Conservation (phyloP, 2,888 invertebrate genomes). For the Sthenelais limicola region DNA sequence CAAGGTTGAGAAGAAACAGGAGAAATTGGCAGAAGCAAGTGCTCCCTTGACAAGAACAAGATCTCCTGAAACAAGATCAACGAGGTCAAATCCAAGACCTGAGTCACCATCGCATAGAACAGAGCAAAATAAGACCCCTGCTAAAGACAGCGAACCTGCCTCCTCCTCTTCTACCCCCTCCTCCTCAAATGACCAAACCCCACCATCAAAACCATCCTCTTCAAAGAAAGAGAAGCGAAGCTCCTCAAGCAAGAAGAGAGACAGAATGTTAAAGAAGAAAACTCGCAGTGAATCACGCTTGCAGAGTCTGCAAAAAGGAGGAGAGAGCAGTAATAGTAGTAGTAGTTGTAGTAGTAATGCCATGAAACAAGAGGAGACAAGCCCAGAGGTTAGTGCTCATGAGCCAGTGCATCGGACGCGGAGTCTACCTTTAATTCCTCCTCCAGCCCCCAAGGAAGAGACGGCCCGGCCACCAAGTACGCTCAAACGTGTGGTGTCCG, state of each 20-base stretch:
- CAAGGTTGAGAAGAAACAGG: not conserved
- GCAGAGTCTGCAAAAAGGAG: not conserved
- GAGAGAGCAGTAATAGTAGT: no score
- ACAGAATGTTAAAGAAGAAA: not conserved
- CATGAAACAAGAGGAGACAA: not conserved
- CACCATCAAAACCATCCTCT: not conserved
- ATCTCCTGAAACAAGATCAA: slow-evolving; percentile 15
- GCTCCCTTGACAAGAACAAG: slow-evolving; percentile 1
- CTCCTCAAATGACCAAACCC: not conserved
- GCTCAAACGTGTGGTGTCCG: slow-evolving; percentile 4
- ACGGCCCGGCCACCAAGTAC: not conserved
- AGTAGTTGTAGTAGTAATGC: no score
- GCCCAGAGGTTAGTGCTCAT: not conserved
- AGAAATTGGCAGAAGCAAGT: not conserved
- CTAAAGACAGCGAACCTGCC: not conserved
- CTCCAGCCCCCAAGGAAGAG: not conserved
- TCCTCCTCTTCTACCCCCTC: not conserved
- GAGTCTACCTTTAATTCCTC: slow-evolving; percentile 10
- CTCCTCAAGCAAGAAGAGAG: not conserved
- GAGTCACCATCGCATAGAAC: slow-evolving; percentile 11
- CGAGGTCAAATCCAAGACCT: slow-evolving; percentile 2
- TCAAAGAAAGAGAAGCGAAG: slow-evolving; percentile 1
- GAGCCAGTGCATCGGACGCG: slow-evolving; percentile 19
- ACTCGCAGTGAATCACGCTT: slow-evolving; percentile 23
- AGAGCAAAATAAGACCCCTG: no score